A percentile compares a stretch with the other conserved stretches of the same genome.
phyloP scores from a whole-genome alignment of 2,888 invertebrate species.

The Drosophila rubida region DNA sequence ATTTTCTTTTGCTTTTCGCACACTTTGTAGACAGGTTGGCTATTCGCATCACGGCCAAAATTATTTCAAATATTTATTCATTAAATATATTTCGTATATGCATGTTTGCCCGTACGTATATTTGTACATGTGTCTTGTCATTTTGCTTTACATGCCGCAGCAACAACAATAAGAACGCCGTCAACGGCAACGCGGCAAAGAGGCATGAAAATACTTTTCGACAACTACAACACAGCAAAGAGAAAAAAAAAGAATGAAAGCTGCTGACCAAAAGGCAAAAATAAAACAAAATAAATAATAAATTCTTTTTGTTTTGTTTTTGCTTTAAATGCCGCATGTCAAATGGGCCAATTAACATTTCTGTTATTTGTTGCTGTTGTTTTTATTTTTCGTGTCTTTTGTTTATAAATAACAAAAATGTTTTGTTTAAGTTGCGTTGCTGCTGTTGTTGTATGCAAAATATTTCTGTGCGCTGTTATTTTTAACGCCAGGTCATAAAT shows the following conservation, averaged over 20 bases:
- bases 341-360: constrained; percentile 81
- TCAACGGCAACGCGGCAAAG: constrained; percentile 21
- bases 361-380: constrained; percentile 71
- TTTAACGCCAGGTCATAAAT: constrained; percentile 62
- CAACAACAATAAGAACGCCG: neutral
- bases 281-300: constrained; percentile 30
- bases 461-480: constrained; percentile 63
- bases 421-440: constrained; percentile 62
- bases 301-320: constrained; percentile 9
- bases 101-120: constrained; percentile 19
- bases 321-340: constrained; percentile 74
- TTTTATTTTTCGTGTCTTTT: constrained; percentile 56
- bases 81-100: constrained; percentile 44
- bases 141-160: constrained; percentile 54
- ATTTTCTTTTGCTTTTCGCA: constrained; percentile 32
- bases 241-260: constrained; percentile 61
- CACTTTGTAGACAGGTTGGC: constrained; percentile 72
- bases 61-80: constrained; percentile 71
- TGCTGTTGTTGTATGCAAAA: constrained; percentile 64
- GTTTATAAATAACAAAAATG: constrained; percentile 75
- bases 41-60: constrained; percentile 74
- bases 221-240: constrained; percentile 52
- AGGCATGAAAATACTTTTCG: constrained; percentile 59
- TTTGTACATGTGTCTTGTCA: constrained; percentile 5
- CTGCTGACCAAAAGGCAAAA: constrained; percentile 35